A percentile compares a stretch with the other conserved stretches of the same genome.
These are phyloP conservation scores for Dicyrtoma fusca DNA, from an alignment of 2,888 invertebrate species.

Conservation along the genomic window DNA sequence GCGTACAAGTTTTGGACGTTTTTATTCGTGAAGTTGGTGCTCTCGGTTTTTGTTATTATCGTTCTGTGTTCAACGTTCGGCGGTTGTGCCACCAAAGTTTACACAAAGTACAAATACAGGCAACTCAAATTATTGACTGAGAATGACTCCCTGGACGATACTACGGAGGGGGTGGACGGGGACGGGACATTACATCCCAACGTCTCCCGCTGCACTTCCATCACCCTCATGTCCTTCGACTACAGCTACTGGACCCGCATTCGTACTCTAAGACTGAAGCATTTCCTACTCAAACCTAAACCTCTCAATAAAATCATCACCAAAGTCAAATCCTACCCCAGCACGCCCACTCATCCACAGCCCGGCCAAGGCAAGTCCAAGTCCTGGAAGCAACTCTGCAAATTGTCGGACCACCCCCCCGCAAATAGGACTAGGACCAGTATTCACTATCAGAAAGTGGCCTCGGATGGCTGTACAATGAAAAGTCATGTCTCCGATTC, in stretches of 20 bases:
- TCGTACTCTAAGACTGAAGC: conserved; percentile 51
- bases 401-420: no score
- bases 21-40: conserved; percentile 50
- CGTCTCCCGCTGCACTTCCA: conserved; percentile 52
- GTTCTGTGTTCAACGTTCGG: conserved; percentile 52
- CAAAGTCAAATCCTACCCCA: conserved; percentile 53
- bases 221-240: conserved; percentile 56
- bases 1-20: conserved; percentile 53
- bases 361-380: no score
- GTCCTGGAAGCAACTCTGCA: conserved; percentile 1
- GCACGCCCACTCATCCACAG: conserved; percentile 44
- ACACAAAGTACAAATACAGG: conserved; percentile 54
- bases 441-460: no score
- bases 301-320: conserved; percentile 38
- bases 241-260: conserved; percentile 53
- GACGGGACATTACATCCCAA: conserved; percentile 16
- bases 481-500: conserved; percentile 34
- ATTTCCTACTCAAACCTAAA: conserved; percentile 52
- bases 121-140: conserved; percentile 52
- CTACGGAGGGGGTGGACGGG: conserved; percentile 23
- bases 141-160: conserved; percentile 43
- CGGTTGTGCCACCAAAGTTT: conserved; percentile 53
- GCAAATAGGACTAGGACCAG: no score
- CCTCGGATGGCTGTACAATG: no score
- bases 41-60: conserved; percentile 46